A percentile compares a stretch with the other conserved stretches of the same genome.
Evolutionary conservation across 1,140 invertebrate species (phyloP).

Genomic region (Plodia interpunctella): DNA sequence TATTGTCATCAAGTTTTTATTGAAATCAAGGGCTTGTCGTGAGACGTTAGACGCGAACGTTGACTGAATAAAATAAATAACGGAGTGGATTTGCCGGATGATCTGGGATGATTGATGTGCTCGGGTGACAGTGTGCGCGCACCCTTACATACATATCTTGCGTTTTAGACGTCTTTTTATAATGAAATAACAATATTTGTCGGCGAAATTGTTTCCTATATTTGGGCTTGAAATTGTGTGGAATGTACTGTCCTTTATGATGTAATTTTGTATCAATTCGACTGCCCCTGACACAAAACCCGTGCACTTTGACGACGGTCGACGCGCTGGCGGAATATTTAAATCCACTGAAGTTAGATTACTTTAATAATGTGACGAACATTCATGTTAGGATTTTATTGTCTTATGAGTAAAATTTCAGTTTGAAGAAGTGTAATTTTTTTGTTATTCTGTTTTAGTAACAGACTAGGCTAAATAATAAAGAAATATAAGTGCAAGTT

Average conservation of each 20-base stretch:
- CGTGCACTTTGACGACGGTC: background rate
- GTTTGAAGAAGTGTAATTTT: no score
- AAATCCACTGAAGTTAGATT: background rate
- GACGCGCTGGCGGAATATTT: background rate
- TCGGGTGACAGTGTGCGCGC: background rate
- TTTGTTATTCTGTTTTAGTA: no score
- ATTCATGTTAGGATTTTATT: no score
- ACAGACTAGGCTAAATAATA: no score
- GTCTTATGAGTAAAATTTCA: no score
- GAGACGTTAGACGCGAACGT: background rate
- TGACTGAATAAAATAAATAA: slow-evolving; percentile 3
- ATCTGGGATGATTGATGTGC: slow-evolving; percentile 3
- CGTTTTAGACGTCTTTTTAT: slow-evolving; percentile 3
- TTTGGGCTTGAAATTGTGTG: background rate
- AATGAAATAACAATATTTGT: slow-evolving; percentile 1
- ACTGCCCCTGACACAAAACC: background rate
- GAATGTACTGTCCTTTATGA: background rate
- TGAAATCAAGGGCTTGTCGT: slow-evolving; percentile 2
- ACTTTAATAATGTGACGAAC: background rate
- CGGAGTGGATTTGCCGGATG: background rate
- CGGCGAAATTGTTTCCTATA: background rate
- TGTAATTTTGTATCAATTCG: background rate
- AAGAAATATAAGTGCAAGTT: no score
- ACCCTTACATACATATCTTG: background rate
- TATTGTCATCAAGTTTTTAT: slow-evolving; percentile 6